Base-by-base conservation (phyloP, 2,888 invertebrate species). In the Platerodrilus igneus region DNA sequence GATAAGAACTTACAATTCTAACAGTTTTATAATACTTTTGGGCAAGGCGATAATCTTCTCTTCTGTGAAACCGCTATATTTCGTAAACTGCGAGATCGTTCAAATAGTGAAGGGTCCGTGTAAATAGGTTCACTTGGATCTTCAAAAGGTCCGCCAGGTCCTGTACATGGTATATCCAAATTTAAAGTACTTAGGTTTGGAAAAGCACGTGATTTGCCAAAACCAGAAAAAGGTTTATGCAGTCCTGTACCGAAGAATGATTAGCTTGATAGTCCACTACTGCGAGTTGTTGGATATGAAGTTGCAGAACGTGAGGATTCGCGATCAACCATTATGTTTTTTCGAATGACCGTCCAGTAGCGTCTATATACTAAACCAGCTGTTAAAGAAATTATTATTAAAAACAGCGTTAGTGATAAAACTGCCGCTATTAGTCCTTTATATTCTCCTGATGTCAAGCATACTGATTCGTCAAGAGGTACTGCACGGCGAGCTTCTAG, bases 111-210 rank as follows among this genome's bases (percentile, higher is more conserved):
- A 0, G 91, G 91, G 69, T 92, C 91, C 1, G 91, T 91, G 69
- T 92, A 92, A 55, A 92, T 92, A 1, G 92, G 91, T 64, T 92
- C 92, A 62, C 90, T 91, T 20, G 91, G 91, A 64, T 92, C 89
- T 61, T 86, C 88, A 59, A 89, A 89, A 32, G 63, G 62, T 9
- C 67, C 68, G 11, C 64, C 66, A 3, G 65, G 60, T 45, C 50
- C 63, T 27, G 58, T 48, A 40, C 53, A 50, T 1, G 63, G 60
- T 30, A 62, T 59, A 11, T 66, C 66, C n/a, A 59, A 37, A 34
- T 62, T 62, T 16, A 59, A 55, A 33, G 60, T 64, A 15, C 59
- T 52, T 25, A 63, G 46, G 34, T 56, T 55, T 0, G 66, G 64
- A 39, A 66, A 64, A 37, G 63, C 60, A 4, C 62, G 48, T 2